phyloP scores from a whole-genome alignment of 1,140 invertebrate species.

The Chelonus insularis region DNA sequence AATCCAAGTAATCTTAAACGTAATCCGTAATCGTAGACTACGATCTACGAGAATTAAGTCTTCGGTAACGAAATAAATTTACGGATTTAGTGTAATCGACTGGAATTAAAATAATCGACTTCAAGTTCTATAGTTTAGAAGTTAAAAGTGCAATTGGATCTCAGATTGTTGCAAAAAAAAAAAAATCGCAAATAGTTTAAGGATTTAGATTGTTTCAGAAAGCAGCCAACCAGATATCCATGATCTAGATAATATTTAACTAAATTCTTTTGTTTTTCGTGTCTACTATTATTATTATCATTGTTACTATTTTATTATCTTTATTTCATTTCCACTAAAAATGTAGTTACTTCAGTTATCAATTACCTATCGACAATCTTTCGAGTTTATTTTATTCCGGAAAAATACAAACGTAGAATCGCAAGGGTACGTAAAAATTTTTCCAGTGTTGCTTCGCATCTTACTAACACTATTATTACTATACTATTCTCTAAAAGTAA shows the following conservation, averaged over 20 bases:
- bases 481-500: conserved; percentile 25
- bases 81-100: conserved; percentile 4
- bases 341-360: too few relatives aligned
- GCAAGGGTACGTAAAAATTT: conserved; percentile 53
- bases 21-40: neutral
- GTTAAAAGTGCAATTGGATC: neutral
- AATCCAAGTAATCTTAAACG: neutral
- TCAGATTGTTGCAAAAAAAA: neutral
- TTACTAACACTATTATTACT: conserved; percentile 28
- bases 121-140: neutral
- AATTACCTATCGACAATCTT: too few relatives aligned
- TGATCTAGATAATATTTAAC: conserved; percentile 5
- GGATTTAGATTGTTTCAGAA: conserved; percentile 40
- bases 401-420: conserved; percentile 28
- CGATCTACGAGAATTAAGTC: neutral
- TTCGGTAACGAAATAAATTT: neutral
- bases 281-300: too few relatives aligned
- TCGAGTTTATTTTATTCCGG: neutral
- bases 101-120: neutral
- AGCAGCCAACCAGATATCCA: conserved; percentile 23
- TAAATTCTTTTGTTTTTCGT: too few relatives aligned
- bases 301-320: too few relatives aligned
- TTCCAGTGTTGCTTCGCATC: conserved; percentile 57
- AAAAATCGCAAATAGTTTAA: conserved; percentile 20
- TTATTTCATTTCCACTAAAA: too few relatives aligned